Percentiles rank a stretch among this genome's conserved stretches.
These are phyloP conservation scores for Troides oblongomaculatus DNA, from an alignment of 2,888 invertebrate species.

Conservation along the genomic window DNA sequence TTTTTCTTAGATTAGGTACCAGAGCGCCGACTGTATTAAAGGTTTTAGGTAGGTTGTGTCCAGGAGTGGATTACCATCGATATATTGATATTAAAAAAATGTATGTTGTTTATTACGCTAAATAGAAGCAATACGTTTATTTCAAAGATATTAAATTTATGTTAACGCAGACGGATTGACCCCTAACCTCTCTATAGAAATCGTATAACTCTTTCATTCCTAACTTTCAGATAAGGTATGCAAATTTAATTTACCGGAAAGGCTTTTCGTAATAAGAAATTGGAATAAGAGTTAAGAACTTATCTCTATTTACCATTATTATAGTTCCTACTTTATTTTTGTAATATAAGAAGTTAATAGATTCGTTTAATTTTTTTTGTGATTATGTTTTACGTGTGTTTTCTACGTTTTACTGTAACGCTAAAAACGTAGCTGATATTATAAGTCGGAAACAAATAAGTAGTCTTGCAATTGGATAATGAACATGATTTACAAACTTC, in stretches of 20 bases:
- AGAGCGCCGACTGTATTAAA: too few species aligned
- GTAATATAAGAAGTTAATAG: not conserved
- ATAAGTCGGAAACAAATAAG: not conserved
- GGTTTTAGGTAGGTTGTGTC: too few species aligned
- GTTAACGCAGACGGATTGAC: too few species aligned
- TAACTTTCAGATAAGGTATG: not conserved
- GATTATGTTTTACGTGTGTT: not conserved
- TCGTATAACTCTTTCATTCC: not conserved
- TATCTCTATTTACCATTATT: not conserved
- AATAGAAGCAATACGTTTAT: too few species aligned
- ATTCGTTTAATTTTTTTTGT: not conserved
- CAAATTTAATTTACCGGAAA: not conserved
- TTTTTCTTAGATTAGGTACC: too few species aligned
- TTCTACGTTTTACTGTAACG: not conserved
- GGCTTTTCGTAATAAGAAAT: not conserved
- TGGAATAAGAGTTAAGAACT: not conserved
- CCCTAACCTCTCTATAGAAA: too few species aligned
- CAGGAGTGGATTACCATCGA: too few species aligned
- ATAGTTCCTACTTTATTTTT: not conserved
- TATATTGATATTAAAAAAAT: too few species aligned
- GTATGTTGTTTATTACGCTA: too few species aligned
- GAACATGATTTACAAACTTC: not conserved
- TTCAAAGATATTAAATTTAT: too few species aligned
- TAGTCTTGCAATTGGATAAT: not conserved
- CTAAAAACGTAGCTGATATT: not conserved